These are phyloP conservation scores for Puma concolor DNA, from an alignment of 2,113 vertebrate species.

Conservation along the genomic window DNA sequence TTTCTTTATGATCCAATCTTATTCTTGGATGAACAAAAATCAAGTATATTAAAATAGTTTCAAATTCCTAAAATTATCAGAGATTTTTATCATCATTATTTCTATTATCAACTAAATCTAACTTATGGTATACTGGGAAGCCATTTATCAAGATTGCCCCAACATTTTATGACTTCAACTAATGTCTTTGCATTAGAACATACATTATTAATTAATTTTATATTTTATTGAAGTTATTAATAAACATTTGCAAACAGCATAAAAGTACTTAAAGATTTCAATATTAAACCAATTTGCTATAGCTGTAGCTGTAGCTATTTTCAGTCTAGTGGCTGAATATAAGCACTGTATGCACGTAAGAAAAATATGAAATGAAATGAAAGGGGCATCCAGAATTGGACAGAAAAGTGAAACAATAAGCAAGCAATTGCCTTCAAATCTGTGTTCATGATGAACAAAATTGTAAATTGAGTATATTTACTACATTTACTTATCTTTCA, in stretches of 20 bases:
- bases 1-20: neutral
- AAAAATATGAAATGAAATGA: neutral
- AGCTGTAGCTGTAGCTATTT: neutral
- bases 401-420: neutral
- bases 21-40: neutral
- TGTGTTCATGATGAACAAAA: neutral
- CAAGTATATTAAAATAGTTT: neutral
- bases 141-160: neutral
- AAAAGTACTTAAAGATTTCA: neutral
- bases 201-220: neutral
- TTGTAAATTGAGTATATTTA: neutral
- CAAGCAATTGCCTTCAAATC: neutral
- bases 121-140: neutral
- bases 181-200: neutral
- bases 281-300: neutral
- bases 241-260: neutral
- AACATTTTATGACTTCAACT: neutral
- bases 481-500: neutral
- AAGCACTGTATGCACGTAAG: neutral
- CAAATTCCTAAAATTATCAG: neutral
- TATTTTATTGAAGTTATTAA: neutral
- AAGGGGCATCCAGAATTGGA: neutral
- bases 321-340: neutral
- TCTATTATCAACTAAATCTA: neutral
- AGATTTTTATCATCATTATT: neutral